Conservation (phyloP, 2,113 vertebrate species). For the Xyliphius kryptos region DNA sequence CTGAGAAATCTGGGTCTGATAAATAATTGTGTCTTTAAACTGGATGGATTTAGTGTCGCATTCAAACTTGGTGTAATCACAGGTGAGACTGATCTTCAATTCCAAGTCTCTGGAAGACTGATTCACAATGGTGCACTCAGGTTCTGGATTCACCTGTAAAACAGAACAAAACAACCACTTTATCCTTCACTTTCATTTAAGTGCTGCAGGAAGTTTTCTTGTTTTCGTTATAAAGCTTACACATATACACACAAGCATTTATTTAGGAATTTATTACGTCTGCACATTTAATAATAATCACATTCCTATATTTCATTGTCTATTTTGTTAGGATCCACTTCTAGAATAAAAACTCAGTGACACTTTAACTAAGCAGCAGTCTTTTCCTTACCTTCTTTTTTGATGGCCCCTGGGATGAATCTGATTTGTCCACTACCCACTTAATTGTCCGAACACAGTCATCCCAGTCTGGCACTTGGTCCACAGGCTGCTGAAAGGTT, state of each 20-base stretch:
- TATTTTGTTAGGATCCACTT: neutral
- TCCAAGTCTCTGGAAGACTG: conserved; percentile 63
- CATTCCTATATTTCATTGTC: neutral
- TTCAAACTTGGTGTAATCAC: conserved; percentile 64
- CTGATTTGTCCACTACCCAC: conserved; percentile 51
- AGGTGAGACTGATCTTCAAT: conserved; percentile 65
- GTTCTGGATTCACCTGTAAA: conserved; percentile 74
- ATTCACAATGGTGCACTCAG: conserved; percentile 60
- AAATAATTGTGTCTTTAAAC: conserved; percentile 76
- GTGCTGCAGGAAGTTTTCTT: too few species aligned
- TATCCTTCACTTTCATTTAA: too few species aligned
- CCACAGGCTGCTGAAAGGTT: conserved; percentile 61
- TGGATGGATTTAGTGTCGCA: conserved; percentile 48
- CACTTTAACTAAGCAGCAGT: neutral
- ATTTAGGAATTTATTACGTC: too few species aligned
- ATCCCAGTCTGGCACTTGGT: conserved; percentile 80
- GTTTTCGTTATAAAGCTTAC: too few species aligned
- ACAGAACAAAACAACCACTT: conserved; percentile 1
- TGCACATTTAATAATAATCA: too few species aligned
- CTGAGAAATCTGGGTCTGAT: conserved; percentile 70
- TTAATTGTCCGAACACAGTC: conserved; percentile 58
- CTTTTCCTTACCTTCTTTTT: conserved; percentile 67
- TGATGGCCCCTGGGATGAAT: conserved; percentile 11
- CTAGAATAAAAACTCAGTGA: neutral
- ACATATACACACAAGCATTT: too few species aligned